Conservation (phyloP, 2,888 invertebrate species). For the Cyclophora albipunctata region DNA sequence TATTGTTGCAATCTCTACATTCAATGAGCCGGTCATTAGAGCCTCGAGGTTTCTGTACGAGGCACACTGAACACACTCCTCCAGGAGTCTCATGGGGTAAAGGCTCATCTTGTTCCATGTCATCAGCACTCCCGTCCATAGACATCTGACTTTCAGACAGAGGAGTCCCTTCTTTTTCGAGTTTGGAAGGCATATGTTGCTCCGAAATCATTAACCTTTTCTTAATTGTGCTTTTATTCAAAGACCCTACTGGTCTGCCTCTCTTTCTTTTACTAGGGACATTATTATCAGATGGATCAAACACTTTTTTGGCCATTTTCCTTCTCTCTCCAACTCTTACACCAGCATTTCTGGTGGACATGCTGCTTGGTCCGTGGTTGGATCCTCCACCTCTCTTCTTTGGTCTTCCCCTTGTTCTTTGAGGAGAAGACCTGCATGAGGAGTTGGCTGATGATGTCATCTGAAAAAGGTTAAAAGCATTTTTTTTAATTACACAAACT, state of each 20-base stretch:
- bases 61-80: conserved; percentile 78
- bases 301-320: conserved; percentile 88
- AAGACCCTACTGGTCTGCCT: conserved; percentile 78
- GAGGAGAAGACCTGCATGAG: conserved; percentile 66
- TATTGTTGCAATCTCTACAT: conserved; percentile 83
- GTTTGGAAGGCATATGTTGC: conserved; percentile 25
- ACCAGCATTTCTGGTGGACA: conserved; percentile 45
- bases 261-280: conserved; percentile 81
- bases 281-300: conserved; percentile 90
- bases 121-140: conserved; percentile 62
- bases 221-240: conserved; percentile 76
- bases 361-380: conserved; percentile 38
- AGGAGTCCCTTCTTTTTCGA: conserved; percentile 50
- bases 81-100: conserved; percentile 64
- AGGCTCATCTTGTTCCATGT: conserved; percentile 57
- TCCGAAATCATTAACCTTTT: conserved; percentile 57
- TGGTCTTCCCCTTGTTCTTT: conserved; percentile 61
- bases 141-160: conserved; percentile 58
- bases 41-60: conserved; percentile 73
- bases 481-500: too few relatives aligned
- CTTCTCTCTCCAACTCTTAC: conserved; percentile 76
- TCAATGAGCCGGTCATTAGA: conserved; percentile 78
- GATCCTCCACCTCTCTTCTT: conserved; percentile 52
- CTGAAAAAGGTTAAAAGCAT: conserved; percentile 30
- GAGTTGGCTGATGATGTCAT: conserved; percentile 72